Evolutionary conservation across 1,140 invertebrate genomes (phyloP).

Genomic region (Cherax quadricarinatus): DNA sequence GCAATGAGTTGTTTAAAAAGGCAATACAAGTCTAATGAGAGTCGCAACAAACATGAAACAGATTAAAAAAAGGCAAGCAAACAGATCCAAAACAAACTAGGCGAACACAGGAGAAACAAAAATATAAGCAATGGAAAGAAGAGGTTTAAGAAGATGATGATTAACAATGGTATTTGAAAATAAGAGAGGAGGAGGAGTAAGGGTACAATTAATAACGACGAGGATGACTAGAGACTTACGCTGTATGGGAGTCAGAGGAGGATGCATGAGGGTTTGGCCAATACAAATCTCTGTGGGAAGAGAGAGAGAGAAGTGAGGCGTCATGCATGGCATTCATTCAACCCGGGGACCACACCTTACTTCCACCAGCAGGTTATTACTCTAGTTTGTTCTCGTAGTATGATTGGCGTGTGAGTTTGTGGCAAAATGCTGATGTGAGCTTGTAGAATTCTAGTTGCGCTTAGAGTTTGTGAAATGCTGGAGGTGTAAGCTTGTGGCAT

Average conservation of each 20-base stretch:
- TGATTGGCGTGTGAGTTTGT: neutral
- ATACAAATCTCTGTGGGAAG: conserved; percentile 31
- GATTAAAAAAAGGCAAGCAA: no score
- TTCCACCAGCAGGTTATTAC: neutral
- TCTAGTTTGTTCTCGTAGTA: neutral
- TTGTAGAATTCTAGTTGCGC: no score
- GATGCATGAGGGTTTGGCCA: conserved; percentile 27
- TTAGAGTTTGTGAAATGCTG: neutral
- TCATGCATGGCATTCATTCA: neutral
- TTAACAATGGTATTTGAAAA: neutral
- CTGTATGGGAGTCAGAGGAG: conserved; percentile 35
- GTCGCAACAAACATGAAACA: no score
- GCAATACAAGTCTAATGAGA: no score
- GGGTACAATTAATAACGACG: neutral
- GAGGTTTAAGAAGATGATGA: neutral
- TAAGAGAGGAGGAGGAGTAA: neutral
- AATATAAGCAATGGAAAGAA: neutral
- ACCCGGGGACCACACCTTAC: no score
- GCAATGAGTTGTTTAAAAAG: no score
- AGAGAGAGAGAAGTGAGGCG: conserved; percentile 14
- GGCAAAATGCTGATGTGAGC: neutral
- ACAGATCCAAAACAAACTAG: neutral
- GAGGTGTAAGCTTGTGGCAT: neutral
- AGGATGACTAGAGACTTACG: conserved; percentile 15
- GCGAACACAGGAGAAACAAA: neutral